Conservation (phyloP, 2,888 invertebrate genomes). For the Allolobophora icterica region DNA sequence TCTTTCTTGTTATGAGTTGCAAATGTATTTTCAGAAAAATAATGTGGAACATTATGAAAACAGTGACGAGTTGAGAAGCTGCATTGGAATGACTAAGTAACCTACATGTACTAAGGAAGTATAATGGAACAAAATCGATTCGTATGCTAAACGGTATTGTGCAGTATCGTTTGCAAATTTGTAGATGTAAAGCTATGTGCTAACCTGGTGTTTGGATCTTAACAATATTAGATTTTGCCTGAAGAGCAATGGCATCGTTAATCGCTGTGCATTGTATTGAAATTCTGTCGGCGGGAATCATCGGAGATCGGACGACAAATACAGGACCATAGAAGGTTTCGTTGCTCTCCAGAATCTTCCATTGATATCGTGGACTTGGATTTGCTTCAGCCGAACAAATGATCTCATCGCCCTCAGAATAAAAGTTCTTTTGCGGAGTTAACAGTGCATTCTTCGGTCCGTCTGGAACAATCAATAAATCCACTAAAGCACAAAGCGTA, state of each 20-base stretch:
- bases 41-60: no score
- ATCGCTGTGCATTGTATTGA: not conserved
- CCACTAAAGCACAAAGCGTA: no score
- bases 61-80: no score
- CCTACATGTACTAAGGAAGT: no score
- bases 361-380: not conserved
- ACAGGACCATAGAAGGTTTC: not conserved
- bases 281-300: not conserved
- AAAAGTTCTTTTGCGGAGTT: not conserved
- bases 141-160: no score
- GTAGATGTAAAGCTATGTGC: no score
- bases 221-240: conserved; percentile 8
- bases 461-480: no score
- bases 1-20: no score
- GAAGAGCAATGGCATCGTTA: not conserved
- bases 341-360: not conserved
- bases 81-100: no score
- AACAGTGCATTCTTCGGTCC: not conserved
- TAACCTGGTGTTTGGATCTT: not conserved
- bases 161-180: no score
- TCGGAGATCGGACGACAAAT: not conserved
- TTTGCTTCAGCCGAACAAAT: not conserved
- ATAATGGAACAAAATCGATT: no score
- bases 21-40: no score
- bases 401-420: not conserved